Evolutionary conservation across 2,797 vertebrate genomes (phyloP).

Genomic region (Hippocampus kuda): DNA sequence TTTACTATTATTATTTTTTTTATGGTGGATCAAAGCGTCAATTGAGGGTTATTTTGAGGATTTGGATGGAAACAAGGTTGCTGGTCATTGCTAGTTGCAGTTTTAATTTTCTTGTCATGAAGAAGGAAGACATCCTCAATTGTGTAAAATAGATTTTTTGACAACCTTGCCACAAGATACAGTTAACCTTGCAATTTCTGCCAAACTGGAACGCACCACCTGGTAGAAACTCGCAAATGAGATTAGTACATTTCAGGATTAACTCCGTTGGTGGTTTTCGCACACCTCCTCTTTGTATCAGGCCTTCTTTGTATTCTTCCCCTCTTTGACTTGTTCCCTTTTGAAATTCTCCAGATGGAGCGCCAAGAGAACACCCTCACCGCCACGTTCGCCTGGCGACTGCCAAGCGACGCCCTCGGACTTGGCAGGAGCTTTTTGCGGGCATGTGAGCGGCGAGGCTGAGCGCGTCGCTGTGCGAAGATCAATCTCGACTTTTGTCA

Average conservation of each 20-base stretch:
- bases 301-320: constrained; percentile 15
- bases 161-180: no score
- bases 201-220: no score
- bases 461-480: not conserved
- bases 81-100: no score
- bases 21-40: no score
- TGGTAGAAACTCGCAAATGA: no score
- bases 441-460: not conserved
- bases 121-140: no score
- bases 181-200: no score
- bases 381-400: constrained; percentile 11
- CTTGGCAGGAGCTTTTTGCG: constrained; percentile 3
- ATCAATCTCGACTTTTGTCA: not conserved
- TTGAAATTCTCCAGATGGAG: constrained; percentile 46
- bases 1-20: no score
- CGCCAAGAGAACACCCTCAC: constrained; percentile 14
- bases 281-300: constrained; percentile 21
- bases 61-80: no score
- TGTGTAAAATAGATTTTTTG: no score
- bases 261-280: constrained; percentile 16
- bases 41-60: no score
- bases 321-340: constrained; percentile 10
- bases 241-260: constrained; percentile 38
- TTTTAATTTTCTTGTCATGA: no score
- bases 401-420: constrained; percentile 34